Evolutionary conservation across 2,888 invertebrate species (phyloP), one percentile per base, ranked within the genome.

Genomic region (Fabriciana adippe): DNA sequence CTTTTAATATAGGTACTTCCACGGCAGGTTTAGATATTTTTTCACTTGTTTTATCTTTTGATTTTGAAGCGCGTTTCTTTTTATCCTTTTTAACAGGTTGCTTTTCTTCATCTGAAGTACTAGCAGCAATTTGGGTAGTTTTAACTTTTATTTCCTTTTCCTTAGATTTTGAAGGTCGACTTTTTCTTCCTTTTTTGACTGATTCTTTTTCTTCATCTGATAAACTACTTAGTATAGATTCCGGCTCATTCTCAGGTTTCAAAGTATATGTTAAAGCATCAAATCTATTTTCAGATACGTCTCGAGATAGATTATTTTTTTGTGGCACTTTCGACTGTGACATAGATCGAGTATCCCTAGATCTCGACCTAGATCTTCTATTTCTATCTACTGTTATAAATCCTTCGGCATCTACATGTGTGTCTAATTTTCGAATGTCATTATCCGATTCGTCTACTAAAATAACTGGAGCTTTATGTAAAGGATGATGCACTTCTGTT

Each of bases 281-380:
- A 73, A 87, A 87, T 81, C 85, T 84, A 69, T 92, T 91, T 77
- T 83, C 81, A 1, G 88, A 87, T 71, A 79, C 81, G 65, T 89
- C 85, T 15, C 87, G 82, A n/a, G 73, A 66, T n/a, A 72, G 66
- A 61, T 83, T 79, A 59, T 64, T 73, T 64, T 75, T 79, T 66
- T 78, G 76, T 50, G 78, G 72, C 6, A 76, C 60, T 68, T 81
- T 82, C 31, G 87, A 81, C 62, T 76, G 78, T 48, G 86, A 85
- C 51, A 77, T 72, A 14, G 87, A 85, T n/a, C 88, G 86, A 55
- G 78, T 79, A 66, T 91, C 90, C 66, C 94, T 89, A 15, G 95
- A 94, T 66, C 94, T 89, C 2, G 95, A 94, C 64, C 94, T 88
- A 55, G 93, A 89, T 72, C 92, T 84, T 78, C 91, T 85, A 73